Base-by-base conservation (phyloP, 1,140 invertebrate species). In the Frieseomelitta varia region DNA sequence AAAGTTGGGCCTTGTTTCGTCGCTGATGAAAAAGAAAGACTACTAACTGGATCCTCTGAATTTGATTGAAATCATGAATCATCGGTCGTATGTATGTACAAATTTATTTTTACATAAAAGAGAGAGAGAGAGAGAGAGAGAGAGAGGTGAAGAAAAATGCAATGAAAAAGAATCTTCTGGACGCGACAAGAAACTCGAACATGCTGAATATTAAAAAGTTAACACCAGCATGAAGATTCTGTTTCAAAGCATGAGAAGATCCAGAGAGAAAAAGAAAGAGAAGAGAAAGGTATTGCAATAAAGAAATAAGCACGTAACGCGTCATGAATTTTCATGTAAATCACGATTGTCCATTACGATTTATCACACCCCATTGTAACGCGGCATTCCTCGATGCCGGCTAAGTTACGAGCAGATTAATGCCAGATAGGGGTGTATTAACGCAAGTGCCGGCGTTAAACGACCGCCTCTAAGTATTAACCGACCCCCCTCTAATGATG, bases 241-340 rank as follows among this genome's bases (percentile, higher is more conserved):
- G 24, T 75, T 72, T 72, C 24, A 8, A 47, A 10, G 39, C 39
- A 47, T 47, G 39, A 39, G 4, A 39, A 39, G 39, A 39, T 39
- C 39, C 39, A 4, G 12, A 24, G 2, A 21, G 10, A 58, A 34
- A 17, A n/a, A n/a, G n/a, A n/a, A n/a, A n/a, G n/a, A n/a, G n/a
- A n/a, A n/a, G n/a, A n/a, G n/a, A n/a, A 30, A 27, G 69, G 8
- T 87, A 34, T 24, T n/a, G 53, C 27, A 47, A 72, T 55, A 58
- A 61, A 58, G 30, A 79, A 72, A 79, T 24, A 72, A 63, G 51
- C 34, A 30, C 55, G 74, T 47, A 69, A 63, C 75, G 67, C 63
- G 34, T 81, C 65, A 61, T 84, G 82, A 84, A 79, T 80, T 80
- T 80, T 67, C 81, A 67, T 76, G 63, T 82, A 82, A 77, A 68